Evolutionary conservation across 2,888 invertebrate genomes (phyloP).

Genomic region (Penaeus monodon): DNA sequence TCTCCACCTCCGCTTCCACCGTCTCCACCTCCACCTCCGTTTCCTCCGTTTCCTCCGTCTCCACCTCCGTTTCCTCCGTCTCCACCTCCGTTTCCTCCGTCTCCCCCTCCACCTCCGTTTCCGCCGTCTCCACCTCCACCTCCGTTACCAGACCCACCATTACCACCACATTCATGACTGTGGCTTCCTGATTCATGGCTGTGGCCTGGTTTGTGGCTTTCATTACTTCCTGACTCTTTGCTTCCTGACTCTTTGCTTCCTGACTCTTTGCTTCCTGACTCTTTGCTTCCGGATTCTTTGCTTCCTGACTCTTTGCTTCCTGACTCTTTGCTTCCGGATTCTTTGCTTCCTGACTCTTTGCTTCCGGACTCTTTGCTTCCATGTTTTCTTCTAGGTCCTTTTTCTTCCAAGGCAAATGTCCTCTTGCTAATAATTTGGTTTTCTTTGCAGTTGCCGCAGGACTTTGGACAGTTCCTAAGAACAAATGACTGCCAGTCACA

Average conservation of each 20-base stretch:
- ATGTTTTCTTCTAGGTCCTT: conserved; percentile 4
- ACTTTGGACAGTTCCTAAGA: conserved; percentile 47
- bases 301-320: neutral
- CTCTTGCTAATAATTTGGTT: conserved; percentile 3
- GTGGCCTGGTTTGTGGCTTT: conserved; percentile 10
- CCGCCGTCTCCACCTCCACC: neutral
- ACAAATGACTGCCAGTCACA: conserved; percentile 58
- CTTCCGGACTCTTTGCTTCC: neutral
- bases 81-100: neutral
- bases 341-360: neutral
- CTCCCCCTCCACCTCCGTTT: neutral
- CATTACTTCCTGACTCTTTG: conserved; percentile 5
- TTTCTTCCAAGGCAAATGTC: neutral
- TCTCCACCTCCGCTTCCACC: conserved; percentile 19
- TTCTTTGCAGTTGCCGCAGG: conserved; percentile 50
- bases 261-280: neutral
- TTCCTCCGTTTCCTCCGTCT: neutral
- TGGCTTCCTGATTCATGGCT: neutral
- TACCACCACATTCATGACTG: neutral
- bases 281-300: neutral
- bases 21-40: conserved; percentile 5
- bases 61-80: neutral
- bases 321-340: neutral
- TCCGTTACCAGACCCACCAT: neutral
- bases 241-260: neutral